phyloP scores from a whole-genome alignment of 2,797 vertebrate species.

The Pygocentrus nattereri region DNA sequence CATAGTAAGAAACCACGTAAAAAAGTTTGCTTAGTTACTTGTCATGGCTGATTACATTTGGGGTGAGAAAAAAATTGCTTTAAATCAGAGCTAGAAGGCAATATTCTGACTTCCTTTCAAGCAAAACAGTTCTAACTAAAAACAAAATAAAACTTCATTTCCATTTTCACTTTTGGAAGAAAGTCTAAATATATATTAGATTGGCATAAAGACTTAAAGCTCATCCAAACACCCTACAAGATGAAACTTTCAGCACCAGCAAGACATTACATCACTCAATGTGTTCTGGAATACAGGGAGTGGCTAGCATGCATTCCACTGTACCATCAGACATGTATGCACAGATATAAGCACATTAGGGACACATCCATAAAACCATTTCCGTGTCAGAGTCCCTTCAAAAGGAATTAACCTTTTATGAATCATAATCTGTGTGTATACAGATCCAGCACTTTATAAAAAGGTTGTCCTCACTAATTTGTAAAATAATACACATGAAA shows the following conservation, averaged over 20 bases:
- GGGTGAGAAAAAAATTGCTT: too few species aligned
- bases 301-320: conserved; percentile 39
- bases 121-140: too few species aligned
- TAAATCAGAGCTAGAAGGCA: too few species aligned
- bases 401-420: conserved; percentile 13
- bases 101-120: too few species aligned
- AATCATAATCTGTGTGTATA: conserved; percentile 6
- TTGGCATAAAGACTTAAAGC: too few species aligned
- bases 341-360: conserved; percentile 38
- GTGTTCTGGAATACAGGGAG: conserved; percentile 25
- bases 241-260: conserved; percentile 1
- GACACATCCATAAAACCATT: conserved; percentile 39
- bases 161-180: too few species aligned
- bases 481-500: neutral
- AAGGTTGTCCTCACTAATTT: neutral
- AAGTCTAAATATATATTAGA: too few species aligned
- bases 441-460: conserved; percentile 4
- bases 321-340: conserved; percentile 42
- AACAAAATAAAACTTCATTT: too few species aligned
- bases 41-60: too few species aligned
- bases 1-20: too few species aligned
- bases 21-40: too few species aligned
- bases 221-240: conserved; percentile 3
- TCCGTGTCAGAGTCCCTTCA: conserved; percentile 14
- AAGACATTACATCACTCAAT: conserved; percentile 19